phyloP scores from a whole-genome alignment of 2,113 vertebrate species.

The Brachypteracias leptosomus region DNA sequence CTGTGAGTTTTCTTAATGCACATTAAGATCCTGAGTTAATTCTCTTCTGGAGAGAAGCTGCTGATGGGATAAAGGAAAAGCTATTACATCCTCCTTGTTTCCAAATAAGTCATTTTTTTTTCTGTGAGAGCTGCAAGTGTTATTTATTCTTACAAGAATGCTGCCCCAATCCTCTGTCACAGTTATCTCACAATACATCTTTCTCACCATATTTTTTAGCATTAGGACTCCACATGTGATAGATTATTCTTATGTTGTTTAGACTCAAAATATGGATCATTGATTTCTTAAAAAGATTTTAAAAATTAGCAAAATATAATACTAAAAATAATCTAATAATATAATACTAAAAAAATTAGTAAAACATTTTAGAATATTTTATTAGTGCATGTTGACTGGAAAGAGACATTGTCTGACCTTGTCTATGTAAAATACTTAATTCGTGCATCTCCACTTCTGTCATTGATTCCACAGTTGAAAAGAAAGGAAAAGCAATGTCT shows the following conservation, averaged over 20 bases:
- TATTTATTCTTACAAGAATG: constrained; percentile 10
- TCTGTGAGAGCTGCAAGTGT: background rate
- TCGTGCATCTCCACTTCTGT: background rate
- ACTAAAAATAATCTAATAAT: too few relatives aligned
- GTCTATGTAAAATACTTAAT: background rate
- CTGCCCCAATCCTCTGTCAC: background rate
- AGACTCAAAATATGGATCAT: background rate
- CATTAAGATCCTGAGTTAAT: background rate
- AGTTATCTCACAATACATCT: background rate
- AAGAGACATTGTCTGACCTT: background rate
- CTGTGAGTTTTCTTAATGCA: background rate
- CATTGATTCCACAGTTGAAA: background rate
- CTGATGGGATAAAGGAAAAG: background rate
- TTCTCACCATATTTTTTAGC: background rate
- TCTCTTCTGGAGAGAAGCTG: background rate
- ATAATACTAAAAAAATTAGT: background rate
- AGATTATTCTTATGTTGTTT: background rate
- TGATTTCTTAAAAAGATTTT: background rate
- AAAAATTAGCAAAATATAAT: too few relatives aligned
- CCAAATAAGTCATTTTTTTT: constrained; percentile 9
- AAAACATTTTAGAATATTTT: background rate
- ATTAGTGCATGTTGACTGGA: background rate
- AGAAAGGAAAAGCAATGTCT: background rate
- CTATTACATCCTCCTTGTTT: background rate
- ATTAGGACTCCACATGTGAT: background rate